These are phyloP conservation scores for Carassius carassius DNA, from an alignment of 2,113 vertebrate species.

Conservation along the genomic window DNA sequence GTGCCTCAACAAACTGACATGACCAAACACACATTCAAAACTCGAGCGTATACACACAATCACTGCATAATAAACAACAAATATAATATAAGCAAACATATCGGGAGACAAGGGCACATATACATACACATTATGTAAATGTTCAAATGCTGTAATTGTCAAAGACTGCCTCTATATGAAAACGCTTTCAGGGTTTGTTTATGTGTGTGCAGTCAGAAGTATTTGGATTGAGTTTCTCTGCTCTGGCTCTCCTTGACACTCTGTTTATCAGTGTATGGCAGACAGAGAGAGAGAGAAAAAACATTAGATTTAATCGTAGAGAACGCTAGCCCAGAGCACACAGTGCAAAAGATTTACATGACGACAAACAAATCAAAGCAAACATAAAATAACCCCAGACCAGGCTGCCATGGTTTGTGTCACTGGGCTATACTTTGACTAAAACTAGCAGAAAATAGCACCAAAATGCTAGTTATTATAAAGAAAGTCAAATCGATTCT, in stretches of 20 bases:
- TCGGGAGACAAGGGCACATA: constrained; percentile 24
- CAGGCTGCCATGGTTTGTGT: not conserved
- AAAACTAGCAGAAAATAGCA: not conserved
- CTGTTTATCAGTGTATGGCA: constrained; percentile 55
- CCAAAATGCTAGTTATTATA: not conserved
- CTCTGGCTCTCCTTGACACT: constrained; percentile 44
- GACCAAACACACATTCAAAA: constrained; percentile 10
- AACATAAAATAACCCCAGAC: constrained; percentile 38
- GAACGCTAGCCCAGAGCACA: not conserved
- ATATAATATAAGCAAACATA: constrained; percentile 48
- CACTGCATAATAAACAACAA: constrained; percentile 31
- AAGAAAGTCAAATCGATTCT: not conserved
- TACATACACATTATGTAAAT: constrained; percentile 52
- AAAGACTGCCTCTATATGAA: constrained; percentile 62
- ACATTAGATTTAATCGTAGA: constrained; percentile 42
- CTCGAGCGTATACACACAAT: constrained; percentile 4
- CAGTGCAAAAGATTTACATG: constrained; percentile 26
- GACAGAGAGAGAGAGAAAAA: constrained; percentile 33
- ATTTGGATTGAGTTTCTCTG: constrained; percentile 53
- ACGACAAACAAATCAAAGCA: constrained; percentile 44
- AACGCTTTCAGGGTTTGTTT: constrained; percentile 40
- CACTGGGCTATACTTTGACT: not conserved
- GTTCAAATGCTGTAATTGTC: constrained; percentile 64
- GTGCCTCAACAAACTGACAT: constrained; percentile 23
- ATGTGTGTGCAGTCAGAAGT: constrained; percentile 39